Base-by-base conservation (phyloP, 2,113 vertebrate species). In the Aegypius monachus region DNA sequence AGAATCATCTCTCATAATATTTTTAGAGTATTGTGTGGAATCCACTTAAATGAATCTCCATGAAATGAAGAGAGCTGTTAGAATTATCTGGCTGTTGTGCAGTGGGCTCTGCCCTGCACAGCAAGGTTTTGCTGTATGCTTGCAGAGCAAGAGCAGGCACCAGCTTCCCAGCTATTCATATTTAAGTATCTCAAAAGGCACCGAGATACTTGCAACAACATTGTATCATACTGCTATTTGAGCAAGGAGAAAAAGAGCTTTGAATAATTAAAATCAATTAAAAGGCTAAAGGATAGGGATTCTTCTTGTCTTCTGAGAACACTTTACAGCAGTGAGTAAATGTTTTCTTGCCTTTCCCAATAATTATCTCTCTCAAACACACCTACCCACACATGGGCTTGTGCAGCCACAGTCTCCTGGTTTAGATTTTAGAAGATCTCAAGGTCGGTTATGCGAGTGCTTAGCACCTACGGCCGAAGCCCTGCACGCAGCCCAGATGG, bases 261-360 rank as follows among this genome's bases (percentile, higher is more conserved):
- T 94, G 93, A 96, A 97, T 98, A 97, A 97, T 98, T 97, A 97
- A 98, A 98, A 97, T 97, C 95, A 96, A 96, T 97, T 97, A 97
- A 96, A 96, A 97, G 90, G 85, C 90, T 95, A 90, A 96, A 90
- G 95, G 93, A 95, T 81, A 73, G 53, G 88, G 93, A 96, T 94
- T 70, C 88, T 61, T 95, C 97, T 92, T 93, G 95, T 93, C 93
- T 97, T 96, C 84, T 94, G 92, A 95, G 95, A 96, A 96, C 93
- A 86, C 32, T 93, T 88, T 92, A 65, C 65, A 91, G 82, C 52
- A 45, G 75, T 83, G 73, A 70, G 92, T 92, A 97, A 97, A 96
- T 75, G 91, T 95, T 94, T 95, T 96, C 91, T 92, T 91, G 95
- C 88, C 92, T 93, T 95, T 93, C 68, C 86, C 90, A 93, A 79